Evolutionary conservation across 2,888 invertebrate genomes (phyloP).

Genomic region (Nebria brevicollis): DNA sequence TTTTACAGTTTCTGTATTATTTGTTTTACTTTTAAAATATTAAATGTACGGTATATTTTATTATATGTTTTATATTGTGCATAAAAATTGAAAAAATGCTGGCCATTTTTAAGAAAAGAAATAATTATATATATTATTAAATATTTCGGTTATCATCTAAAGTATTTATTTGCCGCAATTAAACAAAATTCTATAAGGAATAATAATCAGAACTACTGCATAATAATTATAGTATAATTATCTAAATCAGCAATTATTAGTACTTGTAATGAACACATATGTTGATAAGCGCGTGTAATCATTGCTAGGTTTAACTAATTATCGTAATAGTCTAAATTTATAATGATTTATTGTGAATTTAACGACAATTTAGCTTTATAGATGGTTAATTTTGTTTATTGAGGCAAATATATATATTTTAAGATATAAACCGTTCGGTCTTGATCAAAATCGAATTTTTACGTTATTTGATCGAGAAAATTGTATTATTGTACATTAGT

Average conservation of each 20-base stretch:
- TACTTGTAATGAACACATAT: no score
- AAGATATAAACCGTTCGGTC: neutral
- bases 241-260: no score
- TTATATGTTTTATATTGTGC: conserved; percentile 41
- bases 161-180: neutral
- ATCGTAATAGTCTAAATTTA: no score
- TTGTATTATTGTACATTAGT: conserved; percentile 38
- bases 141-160: neutral
- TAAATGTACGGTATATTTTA: conserved; percentile 28
- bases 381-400: neutral
- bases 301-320: no score
- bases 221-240: no score
- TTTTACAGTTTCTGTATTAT: conserved; percentile 2
- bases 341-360: no score
- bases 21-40: conserved; percentile 14
- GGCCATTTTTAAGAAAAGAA: conserved; percentile 35
- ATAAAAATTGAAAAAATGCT: conserved; percentile 36
- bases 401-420: neutral
- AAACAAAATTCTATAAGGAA: no score
- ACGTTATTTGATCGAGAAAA: neutral
- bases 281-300: no score
- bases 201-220: no score
- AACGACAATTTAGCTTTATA: no score
- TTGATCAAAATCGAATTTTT: neutral
- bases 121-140: conserved; percentile 31